Evolutionary conservation across 2,888 invertebrate genomes (phyloP), one percentile per base, ranked within the genome.

Genomic region (Penaeus monodon): DNA sequence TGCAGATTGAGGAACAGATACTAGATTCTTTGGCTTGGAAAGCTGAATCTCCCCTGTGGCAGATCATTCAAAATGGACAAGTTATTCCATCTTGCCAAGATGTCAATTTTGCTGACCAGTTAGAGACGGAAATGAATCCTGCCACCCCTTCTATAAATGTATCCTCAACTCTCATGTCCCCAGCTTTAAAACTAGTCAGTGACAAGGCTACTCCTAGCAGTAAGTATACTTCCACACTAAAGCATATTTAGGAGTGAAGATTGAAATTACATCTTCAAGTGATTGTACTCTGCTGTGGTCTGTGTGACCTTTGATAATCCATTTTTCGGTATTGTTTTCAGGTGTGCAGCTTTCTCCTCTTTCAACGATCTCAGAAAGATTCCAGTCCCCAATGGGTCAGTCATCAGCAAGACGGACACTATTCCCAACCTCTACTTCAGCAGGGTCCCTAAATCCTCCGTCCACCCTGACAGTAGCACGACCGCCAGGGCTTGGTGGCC

Each of bases 21-120:
- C 93, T 99, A 84, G 99, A 99, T 92, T 96, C 96, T 14, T 92
- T 97, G 90, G 97, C 97, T 4, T 99, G 99, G 99, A 94, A 95
- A 89, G 94, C 94, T 22, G 95, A 95, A 86, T 98, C 98, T 91
- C 96, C 97, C 0, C 92, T 99, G 63, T 99, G 99, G 99, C 95
- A 95, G 57, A 95, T 98, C 79, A 93, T 91, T 74, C 84, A 93
- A 89, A 93, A 93, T 73, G 93, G 94, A 44, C 93, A 93, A 73
- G 93, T 94, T n/a, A 94, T 97, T 76, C 97, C 97, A 1, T 94
- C 95, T n/a, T 96, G 95, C 92, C 95, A 95, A 91, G 96, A 96
- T 91, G 96, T 96, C 7, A 94, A 95, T 38, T 91, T 95, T 80
- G 95, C 95, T 1, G 94, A 94, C 29, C 94, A 94, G 90, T 91